These are phyloP conservation scores for Panorpa germanica DNA, from an alignment of 2,888 invertebrate species.

Conservation along the genomic window DNA sequence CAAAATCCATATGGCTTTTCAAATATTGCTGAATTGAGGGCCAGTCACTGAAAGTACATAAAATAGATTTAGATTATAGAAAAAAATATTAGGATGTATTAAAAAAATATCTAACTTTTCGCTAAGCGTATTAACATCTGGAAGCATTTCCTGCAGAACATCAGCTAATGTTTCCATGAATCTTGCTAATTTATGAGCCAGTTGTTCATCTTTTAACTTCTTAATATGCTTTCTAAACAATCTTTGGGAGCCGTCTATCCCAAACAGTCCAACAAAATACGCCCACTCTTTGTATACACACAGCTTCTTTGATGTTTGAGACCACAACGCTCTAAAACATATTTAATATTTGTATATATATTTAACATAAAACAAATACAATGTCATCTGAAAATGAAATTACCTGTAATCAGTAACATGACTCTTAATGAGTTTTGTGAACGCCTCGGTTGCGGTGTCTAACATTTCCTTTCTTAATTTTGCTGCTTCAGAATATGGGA, in stretches of 20 bases:
- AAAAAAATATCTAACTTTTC: constrained; percentile 28
- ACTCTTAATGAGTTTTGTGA: constrained; percentile 66
- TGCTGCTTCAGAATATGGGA: constrained; percentile 68
- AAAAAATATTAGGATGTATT: too few relatives aligned
- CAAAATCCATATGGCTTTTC: constrained; percentile 81
- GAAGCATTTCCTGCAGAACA: constrained; percentile 57
- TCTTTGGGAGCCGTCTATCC: constrained; percentile 62
- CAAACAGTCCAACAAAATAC: constrained; percentile 77
- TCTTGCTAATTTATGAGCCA: constrained; percentile 52
- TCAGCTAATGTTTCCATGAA: constrained; percentile 63
- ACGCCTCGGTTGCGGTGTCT: constrained; percentile 80
- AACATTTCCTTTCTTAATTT: constrained; percentile 70
- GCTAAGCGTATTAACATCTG: constrained; percentile 48
- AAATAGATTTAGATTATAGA: too few relatives aligned
- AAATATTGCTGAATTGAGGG: constrained; percentile 67
- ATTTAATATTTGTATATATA: constrained; percentile 2
- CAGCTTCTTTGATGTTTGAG: constrained; percentile 67
- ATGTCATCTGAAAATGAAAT: constrained; percentile 12
- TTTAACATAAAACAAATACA: constrained; percentile 4
- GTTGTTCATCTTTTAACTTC: constrained; percentile 62
- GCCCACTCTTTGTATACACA: constrained; percentile 77
- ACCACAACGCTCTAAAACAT: constrained; percentile 61
- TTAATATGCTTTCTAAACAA: constrained; percentile 62
- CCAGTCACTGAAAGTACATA: constrained; percentile 57
- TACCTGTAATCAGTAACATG: constrained; percentile 59